Percentiles rank a stretch among this genome's conserved stretches.
Conservation (phyloP, 2,113 vertebrate species). For the Rousettus leschenaultii region DNA sequence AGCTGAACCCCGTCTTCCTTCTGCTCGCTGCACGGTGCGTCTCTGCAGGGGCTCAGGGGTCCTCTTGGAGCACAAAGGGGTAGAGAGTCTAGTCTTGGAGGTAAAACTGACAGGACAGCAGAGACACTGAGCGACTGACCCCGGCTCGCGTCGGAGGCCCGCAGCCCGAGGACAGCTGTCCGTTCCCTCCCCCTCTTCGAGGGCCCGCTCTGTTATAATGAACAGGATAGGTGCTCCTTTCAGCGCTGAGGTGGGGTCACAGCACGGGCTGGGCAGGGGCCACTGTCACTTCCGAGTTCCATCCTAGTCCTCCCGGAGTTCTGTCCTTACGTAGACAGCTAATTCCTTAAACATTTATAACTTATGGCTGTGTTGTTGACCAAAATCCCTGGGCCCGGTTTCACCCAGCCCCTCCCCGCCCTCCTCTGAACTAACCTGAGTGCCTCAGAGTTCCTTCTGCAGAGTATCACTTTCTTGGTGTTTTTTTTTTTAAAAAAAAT, state of each 20-base stretch:
- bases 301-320: background rate
- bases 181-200: background rate
- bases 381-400: background rate
- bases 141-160: no score
- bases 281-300: background rate
- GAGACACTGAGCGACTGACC: background rate
- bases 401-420: rapidly evolving
- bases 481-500: background rate
- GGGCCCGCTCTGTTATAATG: background rate
- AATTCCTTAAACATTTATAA: background rate
- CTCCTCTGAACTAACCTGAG: background rate
- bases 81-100: background rate
- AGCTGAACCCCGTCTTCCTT: background rate
- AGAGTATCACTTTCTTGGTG: background rate
- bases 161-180: background rate
- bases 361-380: background rate
- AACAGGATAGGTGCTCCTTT: no score
- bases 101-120: background rate
- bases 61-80: background rate
- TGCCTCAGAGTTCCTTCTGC: background rate
- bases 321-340: rapidly evolving
- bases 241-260: background rate
- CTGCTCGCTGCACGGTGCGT: rapidly evolving
- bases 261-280: background rate
- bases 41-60: no score